These are phyloP conservation scores for Lophotis ruficrista DNA, from an alignment of 2,113 vertebrate species.

Conservation along the genomic window DNA sequence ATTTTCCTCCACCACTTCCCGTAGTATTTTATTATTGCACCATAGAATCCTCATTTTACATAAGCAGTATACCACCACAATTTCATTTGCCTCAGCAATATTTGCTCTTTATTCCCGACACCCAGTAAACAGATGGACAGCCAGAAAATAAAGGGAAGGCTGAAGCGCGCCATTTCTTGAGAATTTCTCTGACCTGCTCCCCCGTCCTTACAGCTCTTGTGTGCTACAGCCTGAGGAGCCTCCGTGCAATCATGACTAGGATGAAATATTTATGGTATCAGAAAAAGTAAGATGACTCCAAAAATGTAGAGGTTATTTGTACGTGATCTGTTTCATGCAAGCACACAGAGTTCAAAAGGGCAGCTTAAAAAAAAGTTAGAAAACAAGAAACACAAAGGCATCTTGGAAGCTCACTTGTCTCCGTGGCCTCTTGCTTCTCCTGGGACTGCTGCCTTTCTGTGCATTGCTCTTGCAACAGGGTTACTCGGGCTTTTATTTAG, in stretches of 20 bases:
- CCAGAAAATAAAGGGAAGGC: not conserved
- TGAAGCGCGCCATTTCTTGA: not conserved
- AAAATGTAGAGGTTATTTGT: not conserved
- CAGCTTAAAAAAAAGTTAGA: not conserved
- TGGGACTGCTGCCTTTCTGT: not conserved
- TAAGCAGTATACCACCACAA: not conserved
- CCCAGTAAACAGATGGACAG: not conserved
- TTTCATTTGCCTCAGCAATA: not conserved
- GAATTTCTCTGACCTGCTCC: not conserved
- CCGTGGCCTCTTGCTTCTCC: not conserved
- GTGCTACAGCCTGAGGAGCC: not conserved
- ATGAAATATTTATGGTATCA: not conserved
- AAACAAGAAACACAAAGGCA: not conserved
- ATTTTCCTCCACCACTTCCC: not conserved
- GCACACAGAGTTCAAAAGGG: no score
- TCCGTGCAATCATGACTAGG: not conserved
- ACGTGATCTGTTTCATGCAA: accelerated
- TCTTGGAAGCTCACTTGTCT: not conserved
- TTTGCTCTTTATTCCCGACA: not conserved
- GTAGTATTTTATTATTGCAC: not conserved
- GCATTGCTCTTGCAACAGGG: not conserved
- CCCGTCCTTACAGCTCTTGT: no score
- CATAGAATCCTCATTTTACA: not conserved
- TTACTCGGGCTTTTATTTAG: not conserved
- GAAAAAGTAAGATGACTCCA: not conserved